Conservation (phyloP, 1,140 invertebrate species). For the Hylaeus anthracinus region DNA sequence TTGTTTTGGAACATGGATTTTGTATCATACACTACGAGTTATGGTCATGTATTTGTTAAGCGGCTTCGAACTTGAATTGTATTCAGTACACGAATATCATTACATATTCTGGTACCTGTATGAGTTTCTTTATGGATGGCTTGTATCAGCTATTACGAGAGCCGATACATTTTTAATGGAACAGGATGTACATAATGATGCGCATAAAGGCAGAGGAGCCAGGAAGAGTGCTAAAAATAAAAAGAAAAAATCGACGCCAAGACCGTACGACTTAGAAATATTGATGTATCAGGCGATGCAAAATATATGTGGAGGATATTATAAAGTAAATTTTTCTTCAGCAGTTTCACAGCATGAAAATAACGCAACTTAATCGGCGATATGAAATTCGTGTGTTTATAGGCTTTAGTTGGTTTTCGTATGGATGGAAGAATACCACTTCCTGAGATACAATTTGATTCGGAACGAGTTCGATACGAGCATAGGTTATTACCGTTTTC, state of each 20-base stretch:
- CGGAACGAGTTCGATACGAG: constrained; percentile 96
- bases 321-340: constrained; percentile 85
- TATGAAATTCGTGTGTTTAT: constrained; percentile 43
- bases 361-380: not conserved
- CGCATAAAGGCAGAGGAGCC: constrained; percentile 80
- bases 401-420: constrained; percentile 88
- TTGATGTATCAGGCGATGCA: constrained; percentile 94
- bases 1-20: constrained; percentile 97
- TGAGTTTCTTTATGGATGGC: constrained; percentile 96
- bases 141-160: constrained; percentile 93
- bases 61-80: constrained; percentile 97
- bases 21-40: constrained; percentile 97
- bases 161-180: constrained; percentile 92
- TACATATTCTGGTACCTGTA: constrained; percentile 98
- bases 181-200: constrained; percentile 84
- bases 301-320: constrained; percentile 96
- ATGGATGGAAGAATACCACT: constrained; percentile 89
- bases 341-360: not conserved
- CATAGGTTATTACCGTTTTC: constrained; percentile 95
- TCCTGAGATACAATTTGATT: constrained; percentile 93
- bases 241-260: constrained; percentile 84
- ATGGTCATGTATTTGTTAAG: constrained; percentile 97
- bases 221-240: constrained; percentile 85
- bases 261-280: constrained; percentile 91
- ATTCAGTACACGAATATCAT: constrained; percentile 97